Evolutionary conservation across 2,888 invertebrate genomes (phyloP), one percentile per base, ranked within the genome.

Genomic region (Eurytoma adleriae): DNA sequence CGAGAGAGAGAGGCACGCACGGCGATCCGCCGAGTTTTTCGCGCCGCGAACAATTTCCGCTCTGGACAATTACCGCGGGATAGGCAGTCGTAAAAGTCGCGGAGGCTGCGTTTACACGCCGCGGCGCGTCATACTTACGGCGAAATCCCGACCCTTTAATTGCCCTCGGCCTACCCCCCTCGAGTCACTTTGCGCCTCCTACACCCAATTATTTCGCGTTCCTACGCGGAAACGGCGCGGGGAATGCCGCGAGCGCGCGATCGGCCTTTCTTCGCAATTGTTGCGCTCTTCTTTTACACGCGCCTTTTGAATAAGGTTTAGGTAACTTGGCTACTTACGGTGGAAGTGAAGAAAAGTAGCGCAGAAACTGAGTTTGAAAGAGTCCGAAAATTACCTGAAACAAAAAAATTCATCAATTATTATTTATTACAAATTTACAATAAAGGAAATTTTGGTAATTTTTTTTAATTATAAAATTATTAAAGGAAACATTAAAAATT

Each of bases 131-230:
- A 64, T 30, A 40, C n/a, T 40, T 40, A 40, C 7, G 40, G 40
- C 0, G 54, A 14, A 54, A n/a, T n/a, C n/a, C 54, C 14, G 10
- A 18, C 27, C 64, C 64, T 64, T 64, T 64, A 64, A 64, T 64
- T 64, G 64, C 64, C 27, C 40, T 48, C n/a, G 40, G 2, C 18
- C 57, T 7, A 3, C 40, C 64, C 5, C 40, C 7, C 40, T 18
- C 4, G 61, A 40, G 40, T 40, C 27, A 27, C 64, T 64, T 30
- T 48, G 72, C 72, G 48, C 27, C 61, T 56, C 71, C 59, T 57
- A 71, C 72, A 40, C 72, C 72, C 68, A 68, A 68, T 68, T 68
- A 68, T 68, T 68, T 56, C 20, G 24, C 68, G 56, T 68, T 27
- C 24, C 30, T 27, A 52, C 68, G 27, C 52, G 68, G 68, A 68